Conservation (phyloP, 2,797 vertebrate species). For the Gymnocypris eckloni region DNA sequence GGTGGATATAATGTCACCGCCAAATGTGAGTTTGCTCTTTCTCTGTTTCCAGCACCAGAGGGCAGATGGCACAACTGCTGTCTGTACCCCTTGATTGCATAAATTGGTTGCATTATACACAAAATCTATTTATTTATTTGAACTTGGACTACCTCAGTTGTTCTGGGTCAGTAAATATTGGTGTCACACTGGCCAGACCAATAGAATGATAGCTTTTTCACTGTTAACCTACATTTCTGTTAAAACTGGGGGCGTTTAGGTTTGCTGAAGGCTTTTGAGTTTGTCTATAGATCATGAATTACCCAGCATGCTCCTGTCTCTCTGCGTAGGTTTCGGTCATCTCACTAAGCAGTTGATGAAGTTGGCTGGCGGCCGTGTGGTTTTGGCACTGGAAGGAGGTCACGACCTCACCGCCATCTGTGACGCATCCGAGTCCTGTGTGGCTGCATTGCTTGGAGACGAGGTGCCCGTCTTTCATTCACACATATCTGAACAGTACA, state of each 20-base stretch:
- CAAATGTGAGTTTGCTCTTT: slow-evolving; percentile 83
- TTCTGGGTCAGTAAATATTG: not conserved
- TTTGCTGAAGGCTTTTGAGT: slow-evolving; percentile 11
- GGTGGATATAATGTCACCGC: slow-evolving; percentile 95
- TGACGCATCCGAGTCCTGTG: slow-evolving; percentile 92
- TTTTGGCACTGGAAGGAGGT: slow-evolving; percentile 93
- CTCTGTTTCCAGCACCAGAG: not conserved
- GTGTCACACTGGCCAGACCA: not conserved
- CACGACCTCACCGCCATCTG: slow-evolving; percentile 93
- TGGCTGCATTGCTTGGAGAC: slow-evolving; percentile 89
- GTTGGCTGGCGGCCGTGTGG: slow-evolving; percentile 90
- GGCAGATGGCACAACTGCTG: not conserved
- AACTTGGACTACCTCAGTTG: not conserved
- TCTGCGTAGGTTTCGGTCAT: slow-evolving; percentile 88
- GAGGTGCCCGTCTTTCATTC: slow-evolving; percentile 75
- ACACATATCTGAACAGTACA: slow-evolving; percentile 1
- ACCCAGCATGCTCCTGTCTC: slow-evolving; percentile 32
- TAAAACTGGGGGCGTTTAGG: not conserved
- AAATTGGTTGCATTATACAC: not conserved
- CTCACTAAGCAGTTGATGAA: slow-evolving; percentile 94
- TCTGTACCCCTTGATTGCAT: not conserved
- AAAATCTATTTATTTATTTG: not conserved
- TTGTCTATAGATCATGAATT: slow-evolving; percentile 23
- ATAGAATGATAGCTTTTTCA: not conserved
- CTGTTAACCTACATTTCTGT: not conserved